Evolutionary conservation across 2,113 vertebrate species (phyloP).

Genomic region (Cheilinus undulatus): DNA sequence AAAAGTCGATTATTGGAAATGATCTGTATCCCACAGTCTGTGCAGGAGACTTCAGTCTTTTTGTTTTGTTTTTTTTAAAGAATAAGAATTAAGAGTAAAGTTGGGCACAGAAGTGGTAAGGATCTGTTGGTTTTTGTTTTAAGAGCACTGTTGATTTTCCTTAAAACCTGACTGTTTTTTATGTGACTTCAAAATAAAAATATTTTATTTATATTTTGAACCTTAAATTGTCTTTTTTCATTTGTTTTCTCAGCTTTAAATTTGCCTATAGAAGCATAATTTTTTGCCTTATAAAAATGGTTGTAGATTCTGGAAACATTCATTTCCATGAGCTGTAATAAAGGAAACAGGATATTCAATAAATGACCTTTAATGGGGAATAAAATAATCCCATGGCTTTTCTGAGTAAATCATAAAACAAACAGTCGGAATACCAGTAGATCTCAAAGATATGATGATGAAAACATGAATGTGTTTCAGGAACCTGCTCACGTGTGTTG

Average conservation of each 20-base stretch:
- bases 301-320: too few species aligned
- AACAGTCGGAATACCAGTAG: too few species aligned
- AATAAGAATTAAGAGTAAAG: not conserved
- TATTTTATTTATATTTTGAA: constrained; percentile 66
- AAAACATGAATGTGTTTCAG: too few species aligned
- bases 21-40: constrained; percentile 6
- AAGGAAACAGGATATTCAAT: too few species aligned
- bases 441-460: too few species aligned
- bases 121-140: constrained; percentile 43
- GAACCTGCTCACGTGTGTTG: too few species aligned
- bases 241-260: constrained; percentile 1
- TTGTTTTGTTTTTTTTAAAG: constrained; percentile 19
- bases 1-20: constrained; percentile 4
- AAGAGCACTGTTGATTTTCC: constrained; percentile 16
- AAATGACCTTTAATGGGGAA: too few species aligned
- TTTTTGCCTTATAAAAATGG: too few species aligned
- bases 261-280: too few species aligned
- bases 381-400: too few species aligned
- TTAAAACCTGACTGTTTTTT: constrained; percentile 42
- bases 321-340: too few species aligned
- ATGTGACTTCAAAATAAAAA: constrained; percentile 56
- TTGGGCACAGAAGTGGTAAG: not conserved
- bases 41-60: not conserved
- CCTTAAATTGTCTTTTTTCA: constrained; percentile 7
- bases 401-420: too few species aligned